Base-by-base conservation (phyloP, 2,113 vertebrate species). In the Hippotragus niger region DNA sequence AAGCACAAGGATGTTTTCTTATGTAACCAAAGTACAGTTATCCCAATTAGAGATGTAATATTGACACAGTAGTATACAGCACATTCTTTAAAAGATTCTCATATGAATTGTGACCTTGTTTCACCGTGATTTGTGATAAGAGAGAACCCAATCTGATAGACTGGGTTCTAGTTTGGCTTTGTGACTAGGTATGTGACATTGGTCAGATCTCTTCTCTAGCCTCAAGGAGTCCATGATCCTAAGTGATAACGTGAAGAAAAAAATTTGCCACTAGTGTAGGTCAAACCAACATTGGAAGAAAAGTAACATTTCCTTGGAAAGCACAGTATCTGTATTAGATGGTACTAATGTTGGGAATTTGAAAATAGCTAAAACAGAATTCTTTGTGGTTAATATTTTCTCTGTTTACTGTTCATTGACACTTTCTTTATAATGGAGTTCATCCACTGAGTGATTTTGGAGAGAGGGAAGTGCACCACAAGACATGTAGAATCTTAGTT, bases 241-340 rank as follows among this genome's bases (percentile, higher is more conserved):
- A 83, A 87, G 25, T 81, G 67, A 25, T 96, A 85, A 80, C 19
- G 53, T 82, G 47, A 93, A 87, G 33, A n/a, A 90, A 86, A 96
- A 47, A 52, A 29, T 36, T 57, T 96, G 78, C 60, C 23, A 29
- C 45, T 81, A 55, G 7, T 85, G 9, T 94, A 76, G 40, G 47
- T 67, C 52, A 93, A 45, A 78, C 19, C 47, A 92, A 57, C 85
- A 76, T 60, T 82, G 12, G 60, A 90, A 95, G 94, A 97, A 97
- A 95, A 88, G 19, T 76, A 23, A 9, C n/a, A 12, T 76, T 96
- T 97, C 19, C 36, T 93, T 91, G 52, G 15, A 93, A 95, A 47
- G 52, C 36, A 84, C 16, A 55, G 9, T 88, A 53, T 89, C 33
- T 90, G 67, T 81, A n/a, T 83, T 88, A 84, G 40, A 36, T 88